Conservation (phyloP, 2,888 invertebrate genomes). For the Nebria salina region DNA sequence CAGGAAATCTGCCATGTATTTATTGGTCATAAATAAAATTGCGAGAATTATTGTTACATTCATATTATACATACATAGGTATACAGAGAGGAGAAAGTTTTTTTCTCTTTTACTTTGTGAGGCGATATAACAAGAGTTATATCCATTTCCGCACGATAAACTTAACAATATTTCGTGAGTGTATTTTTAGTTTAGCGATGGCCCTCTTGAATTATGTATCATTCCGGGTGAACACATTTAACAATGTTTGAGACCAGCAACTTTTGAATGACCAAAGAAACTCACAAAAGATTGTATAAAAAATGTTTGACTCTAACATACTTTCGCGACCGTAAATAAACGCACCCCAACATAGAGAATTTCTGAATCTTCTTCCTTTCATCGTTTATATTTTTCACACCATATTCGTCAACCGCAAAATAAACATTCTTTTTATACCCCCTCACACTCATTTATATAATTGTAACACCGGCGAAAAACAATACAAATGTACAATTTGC, state of each 20-base stretch:
- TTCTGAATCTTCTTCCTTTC: too few relatives aligned
- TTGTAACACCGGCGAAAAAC: too few relatives aligned
- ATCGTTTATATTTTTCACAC: too few relatives aligned
- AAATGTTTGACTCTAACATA: neutral
- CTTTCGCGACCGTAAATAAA: neutral
- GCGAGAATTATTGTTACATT: neutral
- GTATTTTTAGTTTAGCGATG: neutral
- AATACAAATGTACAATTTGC: too few relatives aligned
- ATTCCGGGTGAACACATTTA: neutral
- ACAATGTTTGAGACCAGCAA: neutral
- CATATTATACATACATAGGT: neutral
- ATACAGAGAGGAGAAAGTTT: neutral
- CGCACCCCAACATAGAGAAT: neutral
- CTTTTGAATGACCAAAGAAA: neutral
- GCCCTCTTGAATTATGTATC: neutral
- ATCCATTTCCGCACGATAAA: neutral
- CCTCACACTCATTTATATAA: too few relatives aligned
- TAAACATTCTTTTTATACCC: too few relatives aligned
- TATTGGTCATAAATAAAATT: neutral
- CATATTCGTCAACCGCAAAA: too few relatives aligned
- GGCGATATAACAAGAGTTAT: neutral
- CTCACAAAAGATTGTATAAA: neutral
- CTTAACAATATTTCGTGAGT: neutral
- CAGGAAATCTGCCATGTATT: neutral
- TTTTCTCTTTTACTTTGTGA: neutral